These are phyloP conservation scores for rat (Rattus norvegicus) DNA, from an alignment of 2,113 vertebrate genomes.

Conservation along the genomic window DNA sequence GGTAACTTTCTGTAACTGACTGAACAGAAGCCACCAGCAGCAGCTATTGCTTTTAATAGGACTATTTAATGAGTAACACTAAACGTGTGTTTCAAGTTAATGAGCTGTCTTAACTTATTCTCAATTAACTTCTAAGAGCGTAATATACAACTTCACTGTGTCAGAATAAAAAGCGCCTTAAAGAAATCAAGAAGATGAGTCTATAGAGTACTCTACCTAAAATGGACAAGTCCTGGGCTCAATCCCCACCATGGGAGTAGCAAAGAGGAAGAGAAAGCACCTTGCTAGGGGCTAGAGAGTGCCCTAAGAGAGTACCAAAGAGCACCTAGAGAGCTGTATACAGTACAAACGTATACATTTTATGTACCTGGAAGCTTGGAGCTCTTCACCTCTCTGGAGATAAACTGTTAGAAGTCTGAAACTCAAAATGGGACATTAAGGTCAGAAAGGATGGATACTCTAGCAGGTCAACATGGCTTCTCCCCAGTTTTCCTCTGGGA, in stretches of 20 bases:
- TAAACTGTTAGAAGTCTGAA: background rate
- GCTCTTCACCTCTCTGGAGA: conserved; percentile 12
- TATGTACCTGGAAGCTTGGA: background rate
- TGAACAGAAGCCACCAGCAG: background rate
- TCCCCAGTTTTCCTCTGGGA: background rate
- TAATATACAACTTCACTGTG: conserved; percentile 3
- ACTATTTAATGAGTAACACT: background rate
- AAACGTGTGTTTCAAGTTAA: background rate
- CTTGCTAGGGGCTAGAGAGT: background rate
- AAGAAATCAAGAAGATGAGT: background rate
- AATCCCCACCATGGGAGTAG: background rate
- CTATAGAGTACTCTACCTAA: background rate
- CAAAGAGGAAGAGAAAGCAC: background rate
- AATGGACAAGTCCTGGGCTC: background rate
- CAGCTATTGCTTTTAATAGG: background rate
- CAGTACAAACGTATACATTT: background rate
- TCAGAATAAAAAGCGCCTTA: background rate
- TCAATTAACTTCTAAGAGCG: background rate
- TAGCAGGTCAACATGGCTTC: background rate
- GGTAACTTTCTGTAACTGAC: background rate
- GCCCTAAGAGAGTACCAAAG: no score
- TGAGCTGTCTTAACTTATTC: background rate
- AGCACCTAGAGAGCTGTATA: background rate
- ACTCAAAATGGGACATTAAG: background rate
- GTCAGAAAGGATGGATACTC: background rate